These are phyloP conservation scores for Cirrhinus molitorella DNA, from an alignment of 2,797 vertebrate genomes.

Conservation along the genomic window DNA sequence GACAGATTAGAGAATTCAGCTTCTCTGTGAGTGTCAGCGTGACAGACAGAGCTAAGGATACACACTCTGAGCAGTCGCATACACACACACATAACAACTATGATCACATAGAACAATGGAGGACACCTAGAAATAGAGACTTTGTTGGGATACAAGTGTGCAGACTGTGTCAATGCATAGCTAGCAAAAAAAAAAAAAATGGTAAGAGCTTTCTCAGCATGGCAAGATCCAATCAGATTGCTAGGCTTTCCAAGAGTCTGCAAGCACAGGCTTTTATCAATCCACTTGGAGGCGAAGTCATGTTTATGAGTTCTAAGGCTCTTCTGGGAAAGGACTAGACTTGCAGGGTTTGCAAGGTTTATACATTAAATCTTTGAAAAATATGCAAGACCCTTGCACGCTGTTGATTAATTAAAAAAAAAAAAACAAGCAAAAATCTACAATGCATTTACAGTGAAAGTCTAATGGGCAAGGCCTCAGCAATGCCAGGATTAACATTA, in stretches of 20 bases:
- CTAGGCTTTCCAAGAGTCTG: neutral
- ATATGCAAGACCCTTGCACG: neutral
- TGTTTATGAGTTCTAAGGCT: neutral
- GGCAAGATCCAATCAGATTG: neutral
- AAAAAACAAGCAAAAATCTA: neutral
- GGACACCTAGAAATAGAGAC: conserved; percentile 4
- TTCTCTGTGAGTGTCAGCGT: conserved; percentile 20
- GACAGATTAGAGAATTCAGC: conserved; percentile 43
- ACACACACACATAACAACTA: conserved; percentile 19
- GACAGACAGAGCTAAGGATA: conserved; percentile 34
- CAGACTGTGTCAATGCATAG: neutral
- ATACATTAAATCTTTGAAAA: neutral
- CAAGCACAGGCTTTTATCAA: neutral
- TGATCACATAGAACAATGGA: conserved; percentile 22
- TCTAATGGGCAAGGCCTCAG: neutral
- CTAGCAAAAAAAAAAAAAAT: neutral
- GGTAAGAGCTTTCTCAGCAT: conserved; percentile 6
- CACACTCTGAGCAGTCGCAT: neutral
- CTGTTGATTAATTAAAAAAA: neutral
- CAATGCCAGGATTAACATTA: neutral
- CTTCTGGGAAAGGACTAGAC: neutral
- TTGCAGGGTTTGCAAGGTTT: neutral
- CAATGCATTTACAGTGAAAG: neutral
- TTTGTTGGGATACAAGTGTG: neutral
- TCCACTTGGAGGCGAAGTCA: neutral